Evolutionary conservation across 2,797 vertebrate species (phyloP).

Genomic region (Notolabrus celidotus): DNA sequence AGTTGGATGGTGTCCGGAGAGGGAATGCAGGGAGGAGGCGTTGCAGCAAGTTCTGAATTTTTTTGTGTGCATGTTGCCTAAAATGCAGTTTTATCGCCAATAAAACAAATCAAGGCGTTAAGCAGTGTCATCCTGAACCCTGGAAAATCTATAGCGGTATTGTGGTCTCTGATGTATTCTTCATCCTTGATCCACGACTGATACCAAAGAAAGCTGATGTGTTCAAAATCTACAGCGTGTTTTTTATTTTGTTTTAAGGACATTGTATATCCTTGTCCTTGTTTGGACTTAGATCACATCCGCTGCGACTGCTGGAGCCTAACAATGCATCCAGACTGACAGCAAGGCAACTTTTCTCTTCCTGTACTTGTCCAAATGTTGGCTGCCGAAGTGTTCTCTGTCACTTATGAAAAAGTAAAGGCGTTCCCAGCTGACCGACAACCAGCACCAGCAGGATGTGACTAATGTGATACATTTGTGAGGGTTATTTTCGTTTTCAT

Average conservation of each 20-base stretch:
- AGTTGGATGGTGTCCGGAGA: conserved; percentile 22
- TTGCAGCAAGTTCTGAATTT: conserved; percentile 52
- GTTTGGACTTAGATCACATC: background rate
- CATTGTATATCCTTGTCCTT: background rate
- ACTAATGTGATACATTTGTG: too few relatives aligned
- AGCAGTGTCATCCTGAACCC: conserved; percentile 13
- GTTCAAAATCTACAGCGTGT: background rate
- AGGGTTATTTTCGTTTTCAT: too few relatives aligned
- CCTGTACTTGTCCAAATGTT: background rate
- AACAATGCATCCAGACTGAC: background rate
- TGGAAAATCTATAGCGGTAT: background rate
- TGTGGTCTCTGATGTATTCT: conserved; percentile 2
- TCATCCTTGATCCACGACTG: too few relatives aligned
- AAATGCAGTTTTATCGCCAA: conserved; percentile 34
- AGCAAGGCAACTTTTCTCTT: background rate
- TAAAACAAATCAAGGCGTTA: conserved; percentile 31
- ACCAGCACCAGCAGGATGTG: too few relatives aligned
- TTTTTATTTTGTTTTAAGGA: background rate
- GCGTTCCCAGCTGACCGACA: too few relatives aligned
- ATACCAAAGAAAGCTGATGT: background rate
- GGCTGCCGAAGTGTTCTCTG: too few relatives aligned
- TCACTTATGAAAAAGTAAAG: too few relatives aligned
- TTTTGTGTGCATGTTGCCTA: conserved; percentile 30
- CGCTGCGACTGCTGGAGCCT: background rate
- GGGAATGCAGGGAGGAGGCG: conserved; percentile 31